Percentiles rank a stretch among this genome's conserved stretches.
These are phyloP conservation scores for Cephalopachus bancanus DNA, from an alignment of 2,797 vertebrate genomes.

Conservation along the genomic window DNA sequence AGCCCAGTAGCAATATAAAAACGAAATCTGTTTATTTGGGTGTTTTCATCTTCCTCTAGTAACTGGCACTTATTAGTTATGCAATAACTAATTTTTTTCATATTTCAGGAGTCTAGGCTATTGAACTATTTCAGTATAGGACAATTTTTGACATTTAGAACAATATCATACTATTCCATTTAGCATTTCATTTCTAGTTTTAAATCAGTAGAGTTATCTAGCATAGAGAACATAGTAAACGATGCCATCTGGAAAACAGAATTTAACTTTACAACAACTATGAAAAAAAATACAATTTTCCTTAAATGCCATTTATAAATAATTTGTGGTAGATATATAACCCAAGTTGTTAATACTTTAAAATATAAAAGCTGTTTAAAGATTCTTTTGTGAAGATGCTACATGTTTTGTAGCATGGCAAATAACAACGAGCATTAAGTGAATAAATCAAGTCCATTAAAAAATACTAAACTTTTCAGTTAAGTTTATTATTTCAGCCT, in stretches of 20 bases:
- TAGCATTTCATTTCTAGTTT: slow-evolving; percentile 30
- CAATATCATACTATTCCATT: neutral
- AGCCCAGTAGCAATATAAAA: neutral
- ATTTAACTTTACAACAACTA: slow-evolving; percentile 16
- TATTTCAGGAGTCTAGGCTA: neutral
- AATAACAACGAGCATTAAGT: slow-evolving; percentile 46
- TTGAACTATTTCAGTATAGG: neutral
- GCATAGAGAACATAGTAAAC: neutral
- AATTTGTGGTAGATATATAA: slow-evolving; percentile 40
- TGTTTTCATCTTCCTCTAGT: slow-evolving; percentile 50
- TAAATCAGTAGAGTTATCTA: neutral
- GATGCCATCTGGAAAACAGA: neutral
- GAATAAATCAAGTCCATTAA: slow-evolving; percentile 11
- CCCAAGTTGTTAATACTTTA: slow-evolving; percentile 44
- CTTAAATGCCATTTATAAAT: slow-evolving; percentile 32
- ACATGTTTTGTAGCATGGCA: neutral
- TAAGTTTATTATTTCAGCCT: slow-evolving; percentile 51
- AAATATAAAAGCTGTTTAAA: slow-evolving; percentile 35
- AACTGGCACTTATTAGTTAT: neutral
- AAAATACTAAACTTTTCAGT: neutral
- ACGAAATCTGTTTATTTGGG: neutral
- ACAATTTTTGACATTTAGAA: slow-evolving; percentile 28
- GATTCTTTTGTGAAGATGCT: slow-evolving; percentile 33
- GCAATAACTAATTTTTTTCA: neutral
- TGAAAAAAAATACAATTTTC: slow-evolving; percentile 10